Evolutionary conservation across 2,888 invertebrate species (phyloP).

Genomic region (Platycheirus rosarum): DNA sequence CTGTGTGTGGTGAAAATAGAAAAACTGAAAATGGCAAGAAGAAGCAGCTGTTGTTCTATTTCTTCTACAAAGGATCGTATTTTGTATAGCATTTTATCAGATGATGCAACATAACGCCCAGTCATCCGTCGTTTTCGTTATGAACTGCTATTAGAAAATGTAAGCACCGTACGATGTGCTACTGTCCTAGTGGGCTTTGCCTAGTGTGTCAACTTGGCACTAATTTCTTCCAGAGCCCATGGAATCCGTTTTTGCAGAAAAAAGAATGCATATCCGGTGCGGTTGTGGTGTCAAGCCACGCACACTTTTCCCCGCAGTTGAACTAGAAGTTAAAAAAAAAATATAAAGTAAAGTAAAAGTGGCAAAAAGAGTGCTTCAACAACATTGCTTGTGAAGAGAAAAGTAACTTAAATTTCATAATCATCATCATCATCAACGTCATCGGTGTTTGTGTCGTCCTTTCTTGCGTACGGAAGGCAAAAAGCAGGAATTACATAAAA

Average conservation of each 20-base stretch:
- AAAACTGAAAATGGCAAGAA: conserved; percentile 2
- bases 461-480: conserved; percentile 4
- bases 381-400: conserved; percentile 20
- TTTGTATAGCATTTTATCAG: too few species aligned
- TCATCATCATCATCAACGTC: conserved; percentile 31
- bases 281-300: conserved; percentile 19
- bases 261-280: conserved; percentile 46
- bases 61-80: not conserved
- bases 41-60: conserved; percentile 49
- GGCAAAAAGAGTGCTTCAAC: conserved; percentile 45
- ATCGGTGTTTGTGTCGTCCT: conserved; percentile 25
- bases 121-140: not conserved
- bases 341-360: conserved; percentile 15
- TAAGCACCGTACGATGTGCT: conserved; percentile 50
- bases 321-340: conserved; percentile 5
- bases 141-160: conserved; percentile 12
- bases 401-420: conserved; percentile 56
- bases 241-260: conserved; percentile 8
- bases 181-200: conserved; percentile 59
- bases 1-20: conserved; percentile 28
- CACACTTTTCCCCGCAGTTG: not conserved
- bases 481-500: not conserved
- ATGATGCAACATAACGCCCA: conserved; percentile 12
- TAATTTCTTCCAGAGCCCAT: conserved; percentile 40
- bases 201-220: conserved; percentile 64